These are phyloP conservation scores for Himalopsyche japonica DNA, from an alignment of 2,888 invertebrate species.

Conservation along the genomic window DNA sequence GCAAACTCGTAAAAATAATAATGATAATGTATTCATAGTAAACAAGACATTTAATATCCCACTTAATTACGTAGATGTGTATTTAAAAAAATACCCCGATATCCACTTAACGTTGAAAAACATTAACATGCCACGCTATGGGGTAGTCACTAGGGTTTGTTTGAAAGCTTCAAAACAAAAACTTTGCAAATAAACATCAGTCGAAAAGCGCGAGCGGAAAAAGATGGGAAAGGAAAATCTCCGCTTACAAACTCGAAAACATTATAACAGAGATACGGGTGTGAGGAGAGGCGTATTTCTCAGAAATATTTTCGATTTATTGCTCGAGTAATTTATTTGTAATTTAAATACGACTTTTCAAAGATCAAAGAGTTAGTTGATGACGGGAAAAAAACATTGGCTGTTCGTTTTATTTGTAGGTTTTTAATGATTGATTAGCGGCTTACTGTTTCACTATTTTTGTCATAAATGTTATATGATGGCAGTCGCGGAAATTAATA, in stretches of 20 bases:
- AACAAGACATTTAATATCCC: too few relatives aligned
- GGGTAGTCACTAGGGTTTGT: not conserved
- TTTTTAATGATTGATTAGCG: too few relatives aligned
- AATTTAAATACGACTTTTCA: not conserved
- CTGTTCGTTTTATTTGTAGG: too few relatives aligned
- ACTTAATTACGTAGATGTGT: not conserved
- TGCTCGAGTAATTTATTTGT: not conserved
- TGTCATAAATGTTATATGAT: too few relatives aligned
- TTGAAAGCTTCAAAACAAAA: not conserved
- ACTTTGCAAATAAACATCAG: not conserved
- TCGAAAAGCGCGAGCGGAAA: not conserved
- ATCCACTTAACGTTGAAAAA: not conserved
- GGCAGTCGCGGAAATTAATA: too few relatives aligned
- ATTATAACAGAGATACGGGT: not conserved
- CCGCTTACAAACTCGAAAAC: not conserved
- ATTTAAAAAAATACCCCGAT: not conserved
- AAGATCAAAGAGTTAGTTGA: not conserved
- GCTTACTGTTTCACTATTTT: too few relatives aligned
- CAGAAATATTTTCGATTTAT: not conserved
- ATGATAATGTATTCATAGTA: too few relatives aligned
- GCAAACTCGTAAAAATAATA: too few relatives aligned
- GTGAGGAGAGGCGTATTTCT: not conserved
- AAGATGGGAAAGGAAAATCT: not conserved
- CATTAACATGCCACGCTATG: not conserved
- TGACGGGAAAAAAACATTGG: not conserved